These are phyloP conservation scores for Athalia cordata DNA, from an alignment of 2,888 invertebrate species.

Conservation along the genomic window DNA sequence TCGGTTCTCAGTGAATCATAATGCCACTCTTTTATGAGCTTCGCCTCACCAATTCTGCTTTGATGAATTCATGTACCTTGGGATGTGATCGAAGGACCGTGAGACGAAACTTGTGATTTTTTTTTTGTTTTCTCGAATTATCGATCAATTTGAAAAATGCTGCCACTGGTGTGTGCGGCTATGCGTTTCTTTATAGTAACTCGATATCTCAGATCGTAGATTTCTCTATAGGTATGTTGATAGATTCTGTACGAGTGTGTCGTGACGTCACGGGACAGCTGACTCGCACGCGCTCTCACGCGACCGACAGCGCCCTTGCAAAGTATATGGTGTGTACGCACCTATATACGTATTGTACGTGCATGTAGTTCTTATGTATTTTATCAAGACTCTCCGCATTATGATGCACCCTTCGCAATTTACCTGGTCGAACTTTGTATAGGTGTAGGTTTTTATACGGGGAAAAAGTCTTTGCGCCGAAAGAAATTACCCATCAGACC, in stretches of 20 bases:
- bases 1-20: constrained; percentile 3
- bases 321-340: not conserved
- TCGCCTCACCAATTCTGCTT: constrained; percentile 33
- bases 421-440: constrained; percentile 9
- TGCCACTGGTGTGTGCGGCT: too few species aligned
- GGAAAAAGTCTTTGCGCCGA: too few species aligned
- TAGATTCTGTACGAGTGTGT: not conserved
- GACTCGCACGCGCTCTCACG: constrained; percentile 48
- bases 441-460: too few species aligned
- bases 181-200: too few species aligned
- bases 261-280: constrained; percentile 46
- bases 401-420: constrained; percentile 46
- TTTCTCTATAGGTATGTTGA: not conserved
- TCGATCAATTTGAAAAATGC: not conserved
- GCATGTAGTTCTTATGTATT: not conserved
- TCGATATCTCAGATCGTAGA: not conserved
- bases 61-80: not conserved
- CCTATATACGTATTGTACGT: not conserved
- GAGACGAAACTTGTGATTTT: not conserved
- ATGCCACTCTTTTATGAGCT: constrained; percentile 5
- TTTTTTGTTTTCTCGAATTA: not conserved
- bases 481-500: too few species aligned
- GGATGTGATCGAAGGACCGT: constrained; percentile 12
- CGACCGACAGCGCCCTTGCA: constrained; percentile 39
- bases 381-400: constrained; percentile 9